Evolutionary conservation across 2,888 invertebrate species (phyloP), one percentile per base, ranked within the genome.

Genomic region (Spilarctia lutea): DNA sequence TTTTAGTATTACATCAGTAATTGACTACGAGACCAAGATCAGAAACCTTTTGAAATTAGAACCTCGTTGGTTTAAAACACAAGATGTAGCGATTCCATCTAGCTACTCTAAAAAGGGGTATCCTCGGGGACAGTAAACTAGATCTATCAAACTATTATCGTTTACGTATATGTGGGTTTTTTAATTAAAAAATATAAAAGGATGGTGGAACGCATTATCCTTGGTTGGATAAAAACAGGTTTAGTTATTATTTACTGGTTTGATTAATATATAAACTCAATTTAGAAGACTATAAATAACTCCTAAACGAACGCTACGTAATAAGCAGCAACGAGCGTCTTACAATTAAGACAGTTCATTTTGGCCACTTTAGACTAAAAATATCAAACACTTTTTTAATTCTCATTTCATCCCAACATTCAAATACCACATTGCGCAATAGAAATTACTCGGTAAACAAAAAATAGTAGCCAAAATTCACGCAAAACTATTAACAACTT

Each of bases 11-110:
- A 73, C 48, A 65, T 72, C 48, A 71, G 33, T 11, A 39, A 27
- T 48, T 27, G 24, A 24, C 42, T 52, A 74, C 60, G 81, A 85
- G 83, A 85, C 85, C 86, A 83, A 83, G 86, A 82, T 81, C 81
- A 81, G 68, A 68, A 69, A 35, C 56, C 65, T 74, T 65, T 81
- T 78, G 77, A 75, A 78, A 84, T 65, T 81, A 74, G 75, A 72
- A 71, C 16, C 67, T 79, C 65, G 77, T 76, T 71, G 79, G 72
- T 79, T 76, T 66, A 39, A 78, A 63, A 18, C 30, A 63, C 18
- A 30, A 63, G 60, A 56, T 56, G 10, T 11, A 56, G 52, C 52
- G 52, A 56, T 56, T 56, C 0, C 52, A n/a, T 10, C 10, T 3
- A 56, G 11, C 24, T 56, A n/a, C 24, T 3, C n/a, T 56, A n/a